A percentile compares a stretch with the other conserved stretches of the same genome.
Evolutionary conservation across 2,797 vertebrate genomes (phyloP).

Genomic region (Forpus xanthops): DNA sequence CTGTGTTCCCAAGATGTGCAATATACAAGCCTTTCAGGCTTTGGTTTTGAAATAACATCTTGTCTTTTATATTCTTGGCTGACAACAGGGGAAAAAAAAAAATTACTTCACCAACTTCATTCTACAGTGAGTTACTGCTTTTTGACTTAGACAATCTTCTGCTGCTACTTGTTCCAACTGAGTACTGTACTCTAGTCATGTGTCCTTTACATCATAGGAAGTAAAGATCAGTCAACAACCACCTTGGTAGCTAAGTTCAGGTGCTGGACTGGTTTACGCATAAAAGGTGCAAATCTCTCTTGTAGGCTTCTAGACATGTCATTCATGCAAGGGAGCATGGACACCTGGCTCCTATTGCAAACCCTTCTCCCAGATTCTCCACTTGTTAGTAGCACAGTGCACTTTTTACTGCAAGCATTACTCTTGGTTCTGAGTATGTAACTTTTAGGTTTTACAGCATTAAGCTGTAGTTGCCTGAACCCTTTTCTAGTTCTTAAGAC

Average conservation of each 20-base stretch:
- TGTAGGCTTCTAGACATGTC: neutral
- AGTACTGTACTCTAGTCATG: neutral
- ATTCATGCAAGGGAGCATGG: neutral
- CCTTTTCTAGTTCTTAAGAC: neutral
- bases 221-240: neutral
- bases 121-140: neutral
- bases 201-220: neutral
- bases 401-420: neutral
- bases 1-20: neutral
- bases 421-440: neutral
- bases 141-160: neutral
- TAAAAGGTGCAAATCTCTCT: neutral
- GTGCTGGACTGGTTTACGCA: neutral
- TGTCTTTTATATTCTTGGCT: neutral
- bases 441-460: neutral
- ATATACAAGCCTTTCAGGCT: fast-evolving
- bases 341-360: neutral
- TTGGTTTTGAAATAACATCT: neutral
- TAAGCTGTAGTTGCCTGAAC: neutral
- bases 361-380: neutral
- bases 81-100: fast-evolving
- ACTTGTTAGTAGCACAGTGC: neutral
- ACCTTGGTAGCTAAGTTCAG: neutral
- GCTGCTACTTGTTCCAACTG: neutral
- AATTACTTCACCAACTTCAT: neutral